Base-by-base conservation (phyloP, 2,797 vertebrate species). In the Distichodus sexfasciatus region DNA sequence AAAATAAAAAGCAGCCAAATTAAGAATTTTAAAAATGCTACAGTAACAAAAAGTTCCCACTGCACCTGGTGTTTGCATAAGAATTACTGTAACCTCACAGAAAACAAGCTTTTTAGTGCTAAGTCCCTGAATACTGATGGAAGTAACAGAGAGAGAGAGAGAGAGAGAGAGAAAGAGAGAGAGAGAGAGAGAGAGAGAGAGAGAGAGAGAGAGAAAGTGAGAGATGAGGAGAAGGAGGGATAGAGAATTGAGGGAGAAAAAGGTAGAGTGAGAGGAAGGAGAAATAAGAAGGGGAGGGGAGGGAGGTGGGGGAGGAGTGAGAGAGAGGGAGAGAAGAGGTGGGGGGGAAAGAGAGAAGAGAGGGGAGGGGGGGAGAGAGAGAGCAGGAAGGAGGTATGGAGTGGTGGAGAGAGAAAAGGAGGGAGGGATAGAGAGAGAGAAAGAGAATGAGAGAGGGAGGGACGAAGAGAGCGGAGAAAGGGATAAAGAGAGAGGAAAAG, bases 91-190 rank as follows among this genome's bases (percentile, higher is more conserved):
- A 87, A 90, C 85, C 48, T 58, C 86, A 89, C 86, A 84, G 88
- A 88, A 88, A 90, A 89, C 89, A 91, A n/a, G n/a, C n/a, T n/a
- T n/a, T n/a, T n/a, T 91, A 90, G 88, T 89, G 86, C 87, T 87
- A 89, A 86, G 87, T 91, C 90, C 91, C 91, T 92, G 91, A 92
- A 91, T 87, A 86, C 82, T 88, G 80, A 83, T 87, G 83, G 76
- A 77, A 29, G 79, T 79, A 78, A 83, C 82, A 80, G n/a, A n/a
- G n/a, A 82, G 43, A 53, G 44, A 29, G 14, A 29, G 33, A 6
- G 33, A 14, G 7, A 60, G 35, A 12, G 46, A 47, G 70, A 74
- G 72, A 74, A 77, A 51, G 63, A 47, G 14, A 65, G 11, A 11
- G 29, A 24, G 19, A 28, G 31, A 17, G 44, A 63, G 69, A 43